phyloP scores from a whole-genome alignment of 2,113 vertebrate genomes.

The Chrysochloris asiatica region DNA sequence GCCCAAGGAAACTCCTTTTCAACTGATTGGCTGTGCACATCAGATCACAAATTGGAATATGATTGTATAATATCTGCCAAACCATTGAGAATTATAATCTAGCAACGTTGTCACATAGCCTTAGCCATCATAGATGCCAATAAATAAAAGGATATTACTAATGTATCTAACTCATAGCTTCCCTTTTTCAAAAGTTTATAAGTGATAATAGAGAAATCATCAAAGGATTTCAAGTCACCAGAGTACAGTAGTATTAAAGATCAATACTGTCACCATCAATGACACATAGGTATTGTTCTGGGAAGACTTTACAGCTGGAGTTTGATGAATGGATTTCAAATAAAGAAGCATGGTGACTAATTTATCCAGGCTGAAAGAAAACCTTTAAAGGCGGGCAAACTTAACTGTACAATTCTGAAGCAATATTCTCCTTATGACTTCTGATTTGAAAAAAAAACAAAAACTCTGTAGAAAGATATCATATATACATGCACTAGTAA shows the following conservation, averaged over 20 bases:
- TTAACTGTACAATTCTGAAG: conserved; percentile 4
- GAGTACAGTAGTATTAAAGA: conserved; percentile 52
- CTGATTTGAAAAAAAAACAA: conserved; percentile 19
- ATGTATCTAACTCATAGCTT: conserved; percentile 33
- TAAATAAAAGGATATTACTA: background rate
- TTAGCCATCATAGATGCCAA: background rate
- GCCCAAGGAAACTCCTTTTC: too few species aligned
- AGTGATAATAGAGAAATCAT: background rate
- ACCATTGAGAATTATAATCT: too few species aligned
- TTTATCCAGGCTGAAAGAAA: conserved; percentile 16
- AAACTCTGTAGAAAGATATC: background rate
- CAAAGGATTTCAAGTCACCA: conserved; percentile 38
- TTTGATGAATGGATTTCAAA: conserved; percentile 59
- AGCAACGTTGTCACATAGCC: too few species aligned
- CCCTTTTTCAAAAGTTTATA: conserved; percentile 41
- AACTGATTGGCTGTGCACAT: too few species aligned
- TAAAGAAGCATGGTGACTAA: background rate
- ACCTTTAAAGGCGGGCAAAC: conserved; percentile 13
- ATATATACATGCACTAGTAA: background rate
- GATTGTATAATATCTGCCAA: too few species aligned
- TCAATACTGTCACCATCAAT: conserved; percentile 30
- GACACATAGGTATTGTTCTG: background rate
- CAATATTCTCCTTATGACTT: background rate
- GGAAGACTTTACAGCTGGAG: conserved; percentile 7
- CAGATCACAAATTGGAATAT: too few species aligned